Percentiles rank a stretch among this genome's conserved stretches.
These are phyloP conservation scores for Corythaeola cristata DNA, from an alignment of 2,113 vertebrate genomes.

Conservation along the genomic window DNA sequence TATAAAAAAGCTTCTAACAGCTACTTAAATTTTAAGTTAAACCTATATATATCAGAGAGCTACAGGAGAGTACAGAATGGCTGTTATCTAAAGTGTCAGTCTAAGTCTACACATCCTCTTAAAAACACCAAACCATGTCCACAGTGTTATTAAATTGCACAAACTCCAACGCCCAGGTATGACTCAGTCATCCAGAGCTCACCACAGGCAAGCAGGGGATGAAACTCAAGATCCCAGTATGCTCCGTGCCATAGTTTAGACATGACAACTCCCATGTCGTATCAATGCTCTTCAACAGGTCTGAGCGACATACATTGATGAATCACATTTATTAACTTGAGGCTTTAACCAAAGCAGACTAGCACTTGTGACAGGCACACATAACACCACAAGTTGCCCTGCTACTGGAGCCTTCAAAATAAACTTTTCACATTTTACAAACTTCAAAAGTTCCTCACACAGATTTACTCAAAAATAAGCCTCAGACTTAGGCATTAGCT, in stretches of 20 bases:
- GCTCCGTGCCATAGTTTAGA: background rate
- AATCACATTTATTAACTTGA: background rate
- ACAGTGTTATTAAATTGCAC: background rate
- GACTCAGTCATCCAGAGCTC: background rate
- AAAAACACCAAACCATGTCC: background rate
- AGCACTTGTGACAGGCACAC: background rate
- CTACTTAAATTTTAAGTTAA: constrained; percentile 37
- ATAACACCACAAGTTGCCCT: background rate
- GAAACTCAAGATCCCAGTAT: background rate
- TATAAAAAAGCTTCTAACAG: constrained; percentile 41
- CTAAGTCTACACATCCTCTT: background rate
- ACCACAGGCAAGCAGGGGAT: background rate
- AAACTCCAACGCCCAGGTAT: background rate
- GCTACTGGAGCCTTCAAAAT: background rate
- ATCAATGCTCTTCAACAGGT: background rate
- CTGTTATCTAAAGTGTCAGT: background rate
- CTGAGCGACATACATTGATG: background rate
- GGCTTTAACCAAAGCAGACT: background rate
- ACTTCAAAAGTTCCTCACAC: background rate
- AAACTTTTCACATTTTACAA: background rate
- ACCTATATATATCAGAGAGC: background rate
- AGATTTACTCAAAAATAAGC: background rate
- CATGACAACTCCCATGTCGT: background rate
- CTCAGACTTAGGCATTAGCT: accelerated
- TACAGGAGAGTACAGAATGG: background rate